Percentiles rank a stretch among this genome's conserved stretches.
phyloP scores from a whole-genome alignment of 35 echinoderm and acorn worm species.

The Patiria miniata region DNA sequence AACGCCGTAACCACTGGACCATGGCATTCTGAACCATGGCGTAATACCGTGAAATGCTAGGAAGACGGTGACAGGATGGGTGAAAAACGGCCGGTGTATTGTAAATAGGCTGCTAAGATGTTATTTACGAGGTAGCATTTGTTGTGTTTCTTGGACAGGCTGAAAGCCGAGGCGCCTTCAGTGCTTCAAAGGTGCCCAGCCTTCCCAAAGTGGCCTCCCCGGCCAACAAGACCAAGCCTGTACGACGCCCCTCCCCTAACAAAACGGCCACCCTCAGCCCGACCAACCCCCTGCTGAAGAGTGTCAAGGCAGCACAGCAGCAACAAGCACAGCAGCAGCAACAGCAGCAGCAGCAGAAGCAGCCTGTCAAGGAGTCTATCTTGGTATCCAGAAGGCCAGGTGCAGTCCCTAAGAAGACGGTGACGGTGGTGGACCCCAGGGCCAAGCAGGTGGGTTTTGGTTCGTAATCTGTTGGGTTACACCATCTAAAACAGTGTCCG shows the following conservation, averaged over 20 bases:
- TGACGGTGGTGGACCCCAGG: constrained; percentile 12
- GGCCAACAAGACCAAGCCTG: constrained; percentile 35
- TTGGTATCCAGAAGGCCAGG: background rate
- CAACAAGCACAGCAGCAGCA: too few species aligned
- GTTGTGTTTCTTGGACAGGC: too few species aligned
- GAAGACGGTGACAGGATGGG: too few species aligned
- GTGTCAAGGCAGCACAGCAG: constrained; percentile 10
- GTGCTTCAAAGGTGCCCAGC: background rate
- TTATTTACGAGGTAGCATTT: too few species aligned
- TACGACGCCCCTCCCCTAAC: constrained; percentile 60
- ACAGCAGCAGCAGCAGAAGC: background rate
- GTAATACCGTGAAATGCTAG: too few species aligned
- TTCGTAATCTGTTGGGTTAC: too few species aligned
- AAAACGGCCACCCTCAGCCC: constrained; percentile 39
- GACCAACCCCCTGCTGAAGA: constrained; percentile 59
- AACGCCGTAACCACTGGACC: too few species aligned
- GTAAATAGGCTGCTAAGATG: too few species aligned
- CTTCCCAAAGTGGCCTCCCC: constrained; percentile 33
- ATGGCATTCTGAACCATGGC: too few species aligned
- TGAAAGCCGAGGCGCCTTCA: background rate
- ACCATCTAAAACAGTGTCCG: too few species aligned
- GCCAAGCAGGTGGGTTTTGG: background rate
- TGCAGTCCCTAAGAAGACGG: background rate
- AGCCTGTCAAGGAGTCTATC: background rate
- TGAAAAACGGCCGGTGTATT: too few species aligned